Evolutionary conservation across 2,113 vertebrate species (phyloP).

Genomic region (Cyphomyrus discorhynchus): DNA sequence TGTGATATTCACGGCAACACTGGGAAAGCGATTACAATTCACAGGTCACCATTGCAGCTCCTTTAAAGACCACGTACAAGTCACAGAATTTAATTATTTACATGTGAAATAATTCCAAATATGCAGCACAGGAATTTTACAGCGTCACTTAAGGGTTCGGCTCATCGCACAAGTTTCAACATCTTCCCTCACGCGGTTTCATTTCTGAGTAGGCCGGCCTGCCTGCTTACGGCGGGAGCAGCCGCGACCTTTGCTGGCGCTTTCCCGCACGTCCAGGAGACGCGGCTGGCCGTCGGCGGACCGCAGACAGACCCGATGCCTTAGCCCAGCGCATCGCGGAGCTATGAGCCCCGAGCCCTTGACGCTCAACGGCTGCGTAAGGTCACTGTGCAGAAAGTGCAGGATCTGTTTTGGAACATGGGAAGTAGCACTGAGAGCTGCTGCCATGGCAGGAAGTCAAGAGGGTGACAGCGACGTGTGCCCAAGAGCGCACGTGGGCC

Average conservation of each 20-base stretch:
- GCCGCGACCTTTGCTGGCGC: background rate
- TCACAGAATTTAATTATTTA: background rate
- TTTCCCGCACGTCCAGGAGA: background rate
- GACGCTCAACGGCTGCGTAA: background rate
- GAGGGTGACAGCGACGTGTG: background rate
- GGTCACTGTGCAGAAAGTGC: background rate
- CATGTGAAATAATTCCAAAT: background rate
- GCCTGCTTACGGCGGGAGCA: background rate
- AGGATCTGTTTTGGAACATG: background rate
- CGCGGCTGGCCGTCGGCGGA: background rate
- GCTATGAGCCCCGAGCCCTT: background rate
- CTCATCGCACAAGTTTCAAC: background rate
- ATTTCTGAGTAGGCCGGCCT: background rate
- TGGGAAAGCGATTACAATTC: background rate
- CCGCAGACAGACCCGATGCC: background rate
- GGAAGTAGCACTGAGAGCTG: background rate
- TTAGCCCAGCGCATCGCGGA: background rate
- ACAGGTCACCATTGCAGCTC: background rate
- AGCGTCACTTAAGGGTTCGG: background rate
- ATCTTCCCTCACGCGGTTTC: background rate
- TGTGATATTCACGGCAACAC: background rate
- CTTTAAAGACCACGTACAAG: background rate
- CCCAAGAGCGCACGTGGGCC: background rate
- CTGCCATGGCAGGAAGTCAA: background rate
- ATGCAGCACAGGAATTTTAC: background rate